These are phyloP conservation scores for Tachina fera DNA, from an alignment of 2,888 invertebrate species.

Conservation along the genomic window DNA sequence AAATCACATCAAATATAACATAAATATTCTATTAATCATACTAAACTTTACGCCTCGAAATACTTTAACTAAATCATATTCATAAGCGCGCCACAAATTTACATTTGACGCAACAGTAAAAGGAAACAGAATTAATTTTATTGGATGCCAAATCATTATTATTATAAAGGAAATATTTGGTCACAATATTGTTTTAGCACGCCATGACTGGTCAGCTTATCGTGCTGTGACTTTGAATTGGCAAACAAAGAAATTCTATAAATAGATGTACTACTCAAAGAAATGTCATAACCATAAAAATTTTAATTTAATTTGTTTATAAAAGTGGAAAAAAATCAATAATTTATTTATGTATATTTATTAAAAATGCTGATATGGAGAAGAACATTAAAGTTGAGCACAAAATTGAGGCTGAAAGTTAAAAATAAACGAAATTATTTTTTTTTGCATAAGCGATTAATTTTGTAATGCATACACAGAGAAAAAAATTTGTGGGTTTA, in stretches of 20 bases:
- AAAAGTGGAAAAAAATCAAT: background rate
- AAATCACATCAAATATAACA: background rate
- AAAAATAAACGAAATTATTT: too few relatives aligned
- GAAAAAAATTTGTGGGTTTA: too few relatives aligned
- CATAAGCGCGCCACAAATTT: background rate
- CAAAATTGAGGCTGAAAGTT: too few relatives aligned
- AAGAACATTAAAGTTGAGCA: background rate
- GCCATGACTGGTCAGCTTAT: background rate
- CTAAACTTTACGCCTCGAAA: background rate
- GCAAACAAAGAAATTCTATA: conserved; percentile 11
- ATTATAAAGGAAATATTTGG: background rate
- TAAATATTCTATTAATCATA: background rate
- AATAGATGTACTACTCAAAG: background rate
- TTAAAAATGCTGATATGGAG: background rate
- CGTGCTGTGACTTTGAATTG: background rate
- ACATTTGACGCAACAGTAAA: background rate
- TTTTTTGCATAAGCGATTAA: too few relatives aligned
- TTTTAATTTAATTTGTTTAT: background rate
- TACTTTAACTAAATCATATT: background rate
- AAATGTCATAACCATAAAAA: background rate
- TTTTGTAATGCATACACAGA: too few relatives aligned
- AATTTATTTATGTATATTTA: background rate
- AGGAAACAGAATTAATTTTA: background rate
- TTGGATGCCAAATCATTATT: background rate
- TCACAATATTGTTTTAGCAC: background rate